phyloP scores from a whole-genome alignment of 2,113 vertebrate species.

The Progne subis region DNA sequence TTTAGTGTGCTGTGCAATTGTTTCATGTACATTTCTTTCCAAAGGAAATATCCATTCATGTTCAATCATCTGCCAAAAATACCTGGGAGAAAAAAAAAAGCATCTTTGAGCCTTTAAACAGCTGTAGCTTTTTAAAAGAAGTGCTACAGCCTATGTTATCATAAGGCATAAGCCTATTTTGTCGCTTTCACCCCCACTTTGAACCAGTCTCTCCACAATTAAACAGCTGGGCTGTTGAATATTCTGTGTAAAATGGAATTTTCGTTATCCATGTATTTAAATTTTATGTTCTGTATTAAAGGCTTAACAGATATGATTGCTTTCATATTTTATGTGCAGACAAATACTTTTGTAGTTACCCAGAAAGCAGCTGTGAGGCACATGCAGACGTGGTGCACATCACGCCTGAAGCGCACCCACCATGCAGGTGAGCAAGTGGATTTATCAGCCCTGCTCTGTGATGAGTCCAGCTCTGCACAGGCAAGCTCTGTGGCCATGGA shows the following conservation, averaged over 20 bases:
- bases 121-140: background rate
- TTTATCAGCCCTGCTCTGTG: background rate
- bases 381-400: background rate
- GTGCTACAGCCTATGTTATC: background rate
- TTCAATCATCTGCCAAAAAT: background rate
- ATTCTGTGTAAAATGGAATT: background rate
- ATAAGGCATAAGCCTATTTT: background rate
- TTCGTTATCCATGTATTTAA: background rate
- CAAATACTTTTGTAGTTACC: background rate
- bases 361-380: conserved; percentile 17
- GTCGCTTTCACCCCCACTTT: background rate
- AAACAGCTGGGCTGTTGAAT: background rate
- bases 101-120: background rate
- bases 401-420: background rate
- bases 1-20: background rate
- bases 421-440: background rate
- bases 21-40: background rate
- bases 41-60: background rate
- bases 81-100: background rate
- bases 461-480: background rate
- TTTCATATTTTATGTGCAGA: background rate
- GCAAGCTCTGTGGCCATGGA: background rate
- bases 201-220: background rate
- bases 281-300: background rate
- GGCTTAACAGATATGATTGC: background rate